These are phyloP conservation scores for Prorops nasuta DNA, from an alignment of 1,140 invertebrate genomes.

Conservation along the genomic window DNA sequence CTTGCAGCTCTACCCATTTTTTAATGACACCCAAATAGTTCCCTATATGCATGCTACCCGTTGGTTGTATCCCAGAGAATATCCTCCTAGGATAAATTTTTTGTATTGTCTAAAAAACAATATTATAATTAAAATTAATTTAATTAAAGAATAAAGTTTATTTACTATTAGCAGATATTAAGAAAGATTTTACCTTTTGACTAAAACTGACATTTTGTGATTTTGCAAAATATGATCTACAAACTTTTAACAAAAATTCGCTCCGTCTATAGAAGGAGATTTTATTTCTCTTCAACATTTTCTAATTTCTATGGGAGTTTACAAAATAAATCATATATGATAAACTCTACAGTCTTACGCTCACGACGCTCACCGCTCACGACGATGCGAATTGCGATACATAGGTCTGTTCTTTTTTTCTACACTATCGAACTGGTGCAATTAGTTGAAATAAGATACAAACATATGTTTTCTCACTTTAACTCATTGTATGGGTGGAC, in stretches of 20 bases:
- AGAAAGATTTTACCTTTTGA: not conserved
- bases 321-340: no score
- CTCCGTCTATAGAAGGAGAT: no score
- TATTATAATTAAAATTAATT: constrained; percentile 1
- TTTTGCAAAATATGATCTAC: not conserved
- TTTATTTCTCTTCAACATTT: not conserved
- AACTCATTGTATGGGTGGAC: no score
- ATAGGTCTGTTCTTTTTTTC: no score
- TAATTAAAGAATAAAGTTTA: not conserved
- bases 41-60: constrained; percentile 89
- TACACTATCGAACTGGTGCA: no score
- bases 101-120: constrained; percentile 12
- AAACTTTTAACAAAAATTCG: no score
- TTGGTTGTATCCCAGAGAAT: constrained; percentile 96
- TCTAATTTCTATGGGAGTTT: not conserved
- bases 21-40: constrained; percentile 95
- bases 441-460: no score
- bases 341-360: no score
- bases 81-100: constrained; percentile 58
- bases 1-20: constrained; percentile 83
- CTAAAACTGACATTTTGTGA: not conserved
- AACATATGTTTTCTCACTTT: no score
- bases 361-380: no score
- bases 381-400: no score
- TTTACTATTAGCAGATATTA: no score